phyloP scores from a whole-genome alignment of 2,113 vertebrate species.

The Thalassarche chlororhynchos region DNA sequence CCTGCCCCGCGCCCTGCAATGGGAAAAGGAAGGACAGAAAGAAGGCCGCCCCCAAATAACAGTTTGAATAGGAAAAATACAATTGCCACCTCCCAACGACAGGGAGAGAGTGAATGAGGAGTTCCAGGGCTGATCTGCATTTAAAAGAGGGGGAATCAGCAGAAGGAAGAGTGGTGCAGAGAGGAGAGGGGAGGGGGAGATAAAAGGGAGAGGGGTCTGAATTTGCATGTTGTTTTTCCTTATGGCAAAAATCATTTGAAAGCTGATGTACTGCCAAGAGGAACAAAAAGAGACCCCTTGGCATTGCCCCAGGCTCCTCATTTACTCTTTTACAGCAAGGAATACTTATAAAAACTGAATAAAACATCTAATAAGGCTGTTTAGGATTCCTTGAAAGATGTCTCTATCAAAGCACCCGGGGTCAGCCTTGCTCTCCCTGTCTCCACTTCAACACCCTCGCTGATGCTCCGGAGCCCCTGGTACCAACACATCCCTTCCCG shows the following conservation, averaged over 20 bases:
- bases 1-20: neutral
- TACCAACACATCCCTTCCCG: neutral
- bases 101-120: neutral
- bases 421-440: neutral
- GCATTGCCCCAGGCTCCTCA: slow-evolving; percentile 35
- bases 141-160: neutral
- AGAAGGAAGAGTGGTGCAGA: neutral
- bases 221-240: slow-evolving; percentile 33
- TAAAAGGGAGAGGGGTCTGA: neutral
- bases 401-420: neutral
- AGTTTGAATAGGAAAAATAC: neutral
- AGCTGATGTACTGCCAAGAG: slow-evolving; percentile 26
- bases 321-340: neutral
- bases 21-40: neutral
- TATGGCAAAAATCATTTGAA: slow-evolving; percentile 30
- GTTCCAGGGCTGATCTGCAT: neutral
- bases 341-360: neutral
- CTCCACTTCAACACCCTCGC: neutral
- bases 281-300: slow-evolving; percentile 22
- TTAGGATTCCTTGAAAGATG: neutral
- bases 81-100: neutral
- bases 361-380: neutral
- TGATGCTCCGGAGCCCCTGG: neutral
- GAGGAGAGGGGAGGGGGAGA: neutral
- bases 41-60: neutral